Percentiles rank a stretch among this genome's conserved stretches.
These are phyloP conservation scores for Astropecten irregularis DNA, from an alignment of 53 echinoderm and acorn worm species.

Conservation along the genomic window DNA sequence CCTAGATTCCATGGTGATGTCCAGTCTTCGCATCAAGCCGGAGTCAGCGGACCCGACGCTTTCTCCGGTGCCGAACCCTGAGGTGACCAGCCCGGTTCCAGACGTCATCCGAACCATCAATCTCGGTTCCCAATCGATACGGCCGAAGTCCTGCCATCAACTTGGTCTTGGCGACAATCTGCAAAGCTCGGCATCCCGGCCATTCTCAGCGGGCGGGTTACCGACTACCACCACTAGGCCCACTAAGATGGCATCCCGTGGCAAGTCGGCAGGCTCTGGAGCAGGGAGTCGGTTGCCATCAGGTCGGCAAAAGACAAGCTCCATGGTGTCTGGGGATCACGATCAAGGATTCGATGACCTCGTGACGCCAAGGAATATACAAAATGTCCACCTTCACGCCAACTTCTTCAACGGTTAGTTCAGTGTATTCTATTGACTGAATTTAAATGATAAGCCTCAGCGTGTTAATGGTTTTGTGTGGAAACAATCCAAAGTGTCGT, in stretches of 20 bases:
- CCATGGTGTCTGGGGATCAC: slow-evolving; percentile 34
- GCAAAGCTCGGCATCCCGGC: not conserved
- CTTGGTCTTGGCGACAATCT: slow-evolving; percentile 14
- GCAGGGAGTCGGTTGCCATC: not conserved
- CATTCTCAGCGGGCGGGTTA: not conserved
- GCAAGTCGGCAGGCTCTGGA: not conserved
- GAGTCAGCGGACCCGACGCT: not conserved
- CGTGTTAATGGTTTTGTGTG: too few relatives aligned
- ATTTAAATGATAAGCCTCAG: too few relatives aligned
- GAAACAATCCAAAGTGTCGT: too few relatives aligned
- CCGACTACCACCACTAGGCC: not conserved
- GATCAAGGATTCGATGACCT: not conserved
- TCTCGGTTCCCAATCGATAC: not conserved
- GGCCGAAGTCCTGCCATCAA: not conserved
- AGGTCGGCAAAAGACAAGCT: not conserved
- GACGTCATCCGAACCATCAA: not conserved
- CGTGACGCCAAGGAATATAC: not conserved
- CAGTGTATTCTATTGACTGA: too few relatives aligned
- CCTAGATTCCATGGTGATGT: not conserved
- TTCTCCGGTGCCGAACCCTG: not conserved
- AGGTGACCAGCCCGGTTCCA: not conserved
- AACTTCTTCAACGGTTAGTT: slow-evolving; percentile 41
- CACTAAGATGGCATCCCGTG: too few relatives aligned
- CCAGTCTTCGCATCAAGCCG: slow-evolving; percentile 1
- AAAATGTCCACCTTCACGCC: slow-evolving; percentile 10